Evolutionary conservation across 92 coral and sea anemone genomes (phyloP).

Genomic region (Paragorgia papillata): DNA sequence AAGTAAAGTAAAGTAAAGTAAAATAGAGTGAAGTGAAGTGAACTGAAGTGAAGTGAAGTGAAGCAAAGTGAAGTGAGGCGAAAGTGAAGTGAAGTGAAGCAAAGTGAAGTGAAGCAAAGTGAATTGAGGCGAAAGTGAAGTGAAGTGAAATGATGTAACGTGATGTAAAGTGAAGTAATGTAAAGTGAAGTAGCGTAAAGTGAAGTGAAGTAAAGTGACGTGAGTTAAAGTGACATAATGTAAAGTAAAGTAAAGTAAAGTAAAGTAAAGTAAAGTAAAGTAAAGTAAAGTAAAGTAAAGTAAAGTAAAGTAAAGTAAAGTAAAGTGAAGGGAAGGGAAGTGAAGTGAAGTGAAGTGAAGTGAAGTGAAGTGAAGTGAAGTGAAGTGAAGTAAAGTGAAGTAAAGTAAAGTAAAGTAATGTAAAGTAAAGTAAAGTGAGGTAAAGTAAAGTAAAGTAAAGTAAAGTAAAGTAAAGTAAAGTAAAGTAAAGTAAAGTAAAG

Average conservation of each 20-base stretch:
- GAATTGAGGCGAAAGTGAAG: too few relatives aligned
- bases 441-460: background rate
- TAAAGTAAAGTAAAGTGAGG: background rate
- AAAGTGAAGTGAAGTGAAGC: background rate
- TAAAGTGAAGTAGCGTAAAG: background rate
- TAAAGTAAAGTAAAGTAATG: background rate
- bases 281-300: constrained; percentile 4
- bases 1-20: background rate
- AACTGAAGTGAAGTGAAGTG: too few relatives aligned
- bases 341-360: background rate
- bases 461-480: background rate
- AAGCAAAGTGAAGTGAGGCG: background rate
- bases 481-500: background rate
- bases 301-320: background rate
- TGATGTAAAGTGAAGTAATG: too few relatives aligned
- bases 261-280: constrained; percentile 5
- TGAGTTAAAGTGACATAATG: background rate
- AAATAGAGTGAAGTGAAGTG: too few relatives aligned
- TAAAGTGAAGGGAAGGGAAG: background rate
- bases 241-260: background rate
- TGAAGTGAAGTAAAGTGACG: background rate
- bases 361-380: background rate
- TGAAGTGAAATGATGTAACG: background rate
- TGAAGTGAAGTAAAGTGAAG: background rate
- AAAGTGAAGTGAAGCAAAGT: too few relatives aligned